Base-by-base conservation (phyloP, 2,113 vertebrate genomes). In the Neogale vison region DNA sequence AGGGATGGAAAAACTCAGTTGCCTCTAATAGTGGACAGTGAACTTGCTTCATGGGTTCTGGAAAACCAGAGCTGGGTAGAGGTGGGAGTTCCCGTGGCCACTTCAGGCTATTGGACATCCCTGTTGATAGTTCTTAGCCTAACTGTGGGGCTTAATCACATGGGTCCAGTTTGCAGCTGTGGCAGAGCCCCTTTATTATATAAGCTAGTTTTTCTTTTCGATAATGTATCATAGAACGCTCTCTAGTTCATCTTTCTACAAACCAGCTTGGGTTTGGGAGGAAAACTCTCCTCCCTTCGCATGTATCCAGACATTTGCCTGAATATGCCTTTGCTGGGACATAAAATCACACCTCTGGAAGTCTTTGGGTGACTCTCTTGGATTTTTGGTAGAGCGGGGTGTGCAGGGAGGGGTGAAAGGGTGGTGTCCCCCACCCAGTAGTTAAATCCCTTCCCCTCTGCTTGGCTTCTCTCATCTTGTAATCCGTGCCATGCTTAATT, bases 401-500 rank as follows among this genome's bases (percentile, higher is more conserved):
- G 5, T 31, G 45, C 84, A 81, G 67, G 50, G 31, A 77, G 57
- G 26, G 18, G 6, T 12, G 47, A 74, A 34, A 57, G 74, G 50
- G 65, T 34, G n/a, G 50, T 14, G 18, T 45, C 89, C 17, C 87
- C 69, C 39, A 86, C 95, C 89, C 79, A 80, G 82, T 74, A 59
- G 92, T 96, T 97, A 93, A 55, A 61, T 82, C 65, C 42, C 81
- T 96, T 97, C 90, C 88, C 45, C 87, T 97, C 77, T 88, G 95
- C 95, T 90, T 92, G 81, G 95, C 91, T 88, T 90, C 39, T 50
- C 92, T 88, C 88, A 74, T 96, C 94, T 95, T 95, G 96, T 97
- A 98, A 97, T 98, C 93, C 96, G 21, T 90, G 87, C 98, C 31
- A 18, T 96, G 96, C 93, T 95, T 99, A 98, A 98, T 99, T 98